Conservation (phyloP, 2,113 vertebrate genomes). For the Alethe diademata region DNA sequence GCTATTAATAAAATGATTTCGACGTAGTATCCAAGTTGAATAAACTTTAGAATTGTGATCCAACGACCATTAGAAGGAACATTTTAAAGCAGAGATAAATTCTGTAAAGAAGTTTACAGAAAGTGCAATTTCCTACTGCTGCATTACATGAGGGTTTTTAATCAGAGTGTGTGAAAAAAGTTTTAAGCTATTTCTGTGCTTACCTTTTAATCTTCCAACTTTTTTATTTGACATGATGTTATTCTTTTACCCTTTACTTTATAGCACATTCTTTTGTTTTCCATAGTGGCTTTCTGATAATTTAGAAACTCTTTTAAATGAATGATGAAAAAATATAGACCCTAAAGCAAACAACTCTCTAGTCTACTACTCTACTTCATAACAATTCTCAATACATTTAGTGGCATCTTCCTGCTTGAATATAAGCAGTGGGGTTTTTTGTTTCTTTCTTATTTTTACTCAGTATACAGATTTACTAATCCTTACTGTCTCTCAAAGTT, state of each 20-base stretch:
- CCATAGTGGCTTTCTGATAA: background rate
- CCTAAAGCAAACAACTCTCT: background rate
- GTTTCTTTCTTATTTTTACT: background rate
- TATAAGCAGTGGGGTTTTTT: background rate
- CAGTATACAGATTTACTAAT: background rate
- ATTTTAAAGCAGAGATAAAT: background rate
- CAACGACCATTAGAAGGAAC: background rate
- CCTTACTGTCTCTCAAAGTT: background rate
- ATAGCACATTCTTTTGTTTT: background rate
- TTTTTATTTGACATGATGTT: background rate
- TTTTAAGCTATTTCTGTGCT: background rate
- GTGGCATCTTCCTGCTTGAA: background rate
- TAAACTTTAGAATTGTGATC: background rate
- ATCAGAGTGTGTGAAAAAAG: background rate
- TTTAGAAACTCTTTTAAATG: conserved; percentile 20
- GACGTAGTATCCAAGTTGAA: background rate
- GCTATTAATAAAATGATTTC: background rate
- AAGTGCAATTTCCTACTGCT: background rate
- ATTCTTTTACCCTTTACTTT: background rate
- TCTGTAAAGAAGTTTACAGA: background rate
- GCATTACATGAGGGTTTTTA: background rate
- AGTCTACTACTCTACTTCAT: background rate
- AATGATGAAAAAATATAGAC: conserved; percentile 32
- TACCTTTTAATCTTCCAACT: background rate
- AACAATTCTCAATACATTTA: background rate